A percentile compares a stretch with the other conserved stretches of the same genome.
These are phyloP conservation scores for Parazoanthus darwini DNA, from an alignment of 92 coral and sea anemone genomes.

Conservation along the genomic window DNA sequence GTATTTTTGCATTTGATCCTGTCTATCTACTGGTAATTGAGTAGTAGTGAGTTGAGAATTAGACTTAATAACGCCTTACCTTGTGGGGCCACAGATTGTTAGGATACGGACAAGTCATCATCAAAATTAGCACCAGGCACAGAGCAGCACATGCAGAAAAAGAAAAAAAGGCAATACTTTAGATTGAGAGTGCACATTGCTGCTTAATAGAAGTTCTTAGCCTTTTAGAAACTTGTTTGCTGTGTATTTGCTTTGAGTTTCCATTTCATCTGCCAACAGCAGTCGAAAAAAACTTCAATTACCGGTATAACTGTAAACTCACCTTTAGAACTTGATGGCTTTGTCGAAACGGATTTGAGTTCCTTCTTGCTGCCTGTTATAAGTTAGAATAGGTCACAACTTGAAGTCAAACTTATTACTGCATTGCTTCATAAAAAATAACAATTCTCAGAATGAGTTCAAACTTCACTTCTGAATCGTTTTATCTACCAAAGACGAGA, in stretches of 20 bases:
- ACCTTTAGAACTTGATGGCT: constrained; percentile 20
- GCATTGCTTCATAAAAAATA: too few species aligned
- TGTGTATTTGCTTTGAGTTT: too few species aligned
- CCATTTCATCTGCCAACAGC: too few species aligned
- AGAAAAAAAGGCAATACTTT: constrained; percentile 37
- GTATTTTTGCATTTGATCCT: neutral
- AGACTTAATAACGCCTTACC: constrained; percentile 33
- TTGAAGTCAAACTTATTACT: too few species aligned
- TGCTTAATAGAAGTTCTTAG: too few species aligned
- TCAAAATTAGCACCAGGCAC: neutral
- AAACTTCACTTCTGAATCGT: too few species aligned
- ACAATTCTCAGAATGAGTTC: too few species aligned
- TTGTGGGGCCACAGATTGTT: constrained; percentile 45
- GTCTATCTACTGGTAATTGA: neutral
- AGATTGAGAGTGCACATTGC: neutral
- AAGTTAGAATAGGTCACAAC: too few species aligned
- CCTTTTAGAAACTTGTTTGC: too few species aligned
- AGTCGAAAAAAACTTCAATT: neutral
- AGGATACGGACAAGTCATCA: constrained; percentile 1
- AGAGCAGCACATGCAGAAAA: constrained; percentile 19
- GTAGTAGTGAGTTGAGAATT: neutral
- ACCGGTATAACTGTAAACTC: neutral
- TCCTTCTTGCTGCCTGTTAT: constrained; percentile 27
- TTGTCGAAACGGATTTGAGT: neutral
- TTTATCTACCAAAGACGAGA: too few species aligned